phyloP scores from a whole-genome alignment of 2,797 vertebrate species.

The Nyctibius grandis region DNA sequence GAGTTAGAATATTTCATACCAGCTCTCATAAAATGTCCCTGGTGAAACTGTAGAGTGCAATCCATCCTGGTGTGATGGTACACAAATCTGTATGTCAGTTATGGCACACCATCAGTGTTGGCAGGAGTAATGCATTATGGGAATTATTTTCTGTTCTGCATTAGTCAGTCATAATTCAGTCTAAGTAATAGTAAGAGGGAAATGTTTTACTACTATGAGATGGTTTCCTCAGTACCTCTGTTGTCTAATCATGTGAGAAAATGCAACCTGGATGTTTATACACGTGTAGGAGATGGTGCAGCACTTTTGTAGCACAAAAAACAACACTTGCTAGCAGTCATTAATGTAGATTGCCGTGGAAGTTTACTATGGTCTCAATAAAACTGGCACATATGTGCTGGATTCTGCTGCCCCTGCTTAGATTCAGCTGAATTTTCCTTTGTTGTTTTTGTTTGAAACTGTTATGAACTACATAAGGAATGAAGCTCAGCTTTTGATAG shows the following conservation, averaged over 20 bases:
- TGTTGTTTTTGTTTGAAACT: not conserved
- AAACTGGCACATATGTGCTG: rapidly evolving
- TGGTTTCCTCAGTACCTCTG: not conserved
- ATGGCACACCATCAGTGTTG: not conserved
- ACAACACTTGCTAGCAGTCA: not conserved
- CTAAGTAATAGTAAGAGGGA: not conserved
- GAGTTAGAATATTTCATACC: not conserved
- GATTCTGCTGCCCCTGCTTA: not conserved
- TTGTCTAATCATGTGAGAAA: not conserved
- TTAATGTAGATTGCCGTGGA: not conserved
- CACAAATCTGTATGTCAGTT: not conserved
- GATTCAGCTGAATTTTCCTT: not conserved
- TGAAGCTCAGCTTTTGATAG: not conserved
- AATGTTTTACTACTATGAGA: not conserved
- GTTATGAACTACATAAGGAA: not conserved
- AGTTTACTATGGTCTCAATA: not conserved
- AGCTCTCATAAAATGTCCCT: not conserved
- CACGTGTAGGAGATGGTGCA: not conserved
- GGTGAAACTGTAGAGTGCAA: not conserved
- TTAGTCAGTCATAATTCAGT: not conserved
- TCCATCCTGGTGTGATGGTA: not conserved
- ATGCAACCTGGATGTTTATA: not conserved
- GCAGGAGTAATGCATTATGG: not conserved
- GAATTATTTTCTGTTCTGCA: not conserved
- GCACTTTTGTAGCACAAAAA: not conserved